Base-by-base conservation (phyloP, 2,888 invertebrate species). In the Drosophila cognata region DNA sequence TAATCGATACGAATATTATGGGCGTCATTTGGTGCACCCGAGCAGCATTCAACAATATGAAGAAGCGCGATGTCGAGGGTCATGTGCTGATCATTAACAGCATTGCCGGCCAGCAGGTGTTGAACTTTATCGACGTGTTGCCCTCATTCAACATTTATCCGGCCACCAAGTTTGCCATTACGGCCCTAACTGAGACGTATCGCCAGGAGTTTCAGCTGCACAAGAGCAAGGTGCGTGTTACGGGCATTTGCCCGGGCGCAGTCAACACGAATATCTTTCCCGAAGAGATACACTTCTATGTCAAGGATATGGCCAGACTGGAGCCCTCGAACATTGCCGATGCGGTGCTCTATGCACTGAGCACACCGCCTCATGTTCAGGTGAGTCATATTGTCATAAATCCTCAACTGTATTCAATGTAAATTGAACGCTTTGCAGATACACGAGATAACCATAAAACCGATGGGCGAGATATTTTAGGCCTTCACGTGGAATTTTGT, bases 81-180 rank as follows among this genome's bases (percentile, higher is more conserved):
- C 94, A 94, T 74, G 93, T 95, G 43, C 88, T 95, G 33, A 93
- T 94, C 21, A 93, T 94, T 11, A 94, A 94, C 64, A 93, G 93
- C 70, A 89, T 93, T 52, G 91, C 91, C 4, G 93, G 93, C 0
- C 93, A 93, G 38, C 89, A 89, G 38, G 91, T 93, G 16, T 80
- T 92, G 8, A 92, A 92, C 60, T 92, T 93, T 62, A 91, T 91
- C 16, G 89, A 91, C 66, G 91, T 92, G 3, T 61, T 93, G 70
- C 92, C 93, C 0, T 92, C 92, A 0, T 91, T 92, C 21, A 93
- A 93, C 64, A 92, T 93, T n/a, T 93, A 93, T 85, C 91, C 92
- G 48, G 92, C 93, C 0, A 92, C 93, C 0, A 93, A 93, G 68
- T 91, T 91, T 71, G 93, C 93, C 21, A 88, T 93, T 10, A 93